These are phyloP conservation scores for Pristionchus mayeri DNA, from an alignment of 2,888 invertebrate species.

Conservation along the genomic window DNA sequence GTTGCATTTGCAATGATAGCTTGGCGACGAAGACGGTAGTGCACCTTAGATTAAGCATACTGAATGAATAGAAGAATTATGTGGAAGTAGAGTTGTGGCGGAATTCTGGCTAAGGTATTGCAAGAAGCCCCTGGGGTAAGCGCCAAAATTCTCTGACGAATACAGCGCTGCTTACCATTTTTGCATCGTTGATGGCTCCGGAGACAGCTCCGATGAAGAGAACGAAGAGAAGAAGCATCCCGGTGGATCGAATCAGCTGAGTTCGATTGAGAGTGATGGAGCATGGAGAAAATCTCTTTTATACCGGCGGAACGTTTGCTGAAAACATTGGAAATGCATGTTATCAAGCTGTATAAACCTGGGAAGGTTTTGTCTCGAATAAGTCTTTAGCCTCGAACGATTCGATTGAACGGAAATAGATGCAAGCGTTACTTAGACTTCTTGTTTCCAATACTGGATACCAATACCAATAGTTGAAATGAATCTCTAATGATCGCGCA, in stretches of 20 bases:
- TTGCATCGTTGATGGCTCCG: conserved; percentile 12
- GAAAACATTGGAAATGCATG: conserved; percentile 23
- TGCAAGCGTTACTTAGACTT: too few relatives aligned
- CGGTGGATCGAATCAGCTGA: conserved; percentile 23
- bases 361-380: not conserved
- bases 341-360: not conserved
- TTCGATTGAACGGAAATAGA: too few relatives aligned
- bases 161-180: not conserved
- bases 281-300: not conserved
- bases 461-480: too few relatives aligned
- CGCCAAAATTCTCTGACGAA: not conserved
- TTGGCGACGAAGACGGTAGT: conserved; percentile 41
- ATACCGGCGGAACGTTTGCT: not conserved
- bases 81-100: not conserved
- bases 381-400: not conserved
- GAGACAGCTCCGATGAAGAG: not conserved
- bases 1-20: conserved; percentile 34
- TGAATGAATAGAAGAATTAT: not conserved
- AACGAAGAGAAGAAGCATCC: not conserved
- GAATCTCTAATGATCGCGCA: too few relatives aligned
- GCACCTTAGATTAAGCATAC: not conserved
- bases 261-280: conserved; percentile 12
- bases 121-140: too few relatives aligned
- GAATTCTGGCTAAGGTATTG: not conserved
- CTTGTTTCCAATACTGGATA: too few relatives aligned